Evolutionary conservation across 2,888 invertebrate species (phyloP), one percentile per base, ranked within the genome.

Genomic region (Gryllus longicercus): DNA sequence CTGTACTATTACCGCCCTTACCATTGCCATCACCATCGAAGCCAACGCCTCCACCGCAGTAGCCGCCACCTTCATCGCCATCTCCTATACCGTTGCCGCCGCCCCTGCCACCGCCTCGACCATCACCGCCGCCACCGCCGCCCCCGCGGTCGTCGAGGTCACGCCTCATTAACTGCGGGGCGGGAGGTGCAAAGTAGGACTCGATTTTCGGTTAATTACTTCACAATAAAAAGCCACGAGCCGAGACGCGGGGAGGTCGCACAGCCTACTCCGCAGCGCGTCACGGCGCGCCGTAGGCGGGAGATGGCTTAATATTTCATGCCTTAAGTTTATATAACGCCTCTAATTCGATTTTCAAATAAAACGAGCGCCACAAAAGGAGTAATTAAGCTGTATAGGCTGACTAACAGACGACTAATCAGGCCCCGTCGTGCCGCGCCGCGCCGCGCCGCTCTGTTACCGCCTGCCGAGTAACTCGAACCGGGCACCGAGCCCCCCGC

Each of bases 101-200:
- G 12, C 14, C 63, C 11, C 8, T 8, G 3, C 10, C n/a, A 12
- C n/a, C 63, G 10, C 12, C 63, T 4, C 63, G 1, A 10, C 63
- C 63, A 11, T 14, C 63, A 5, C 5, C 63, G 16, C 63, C 63
- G 16, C 2, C 63, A 5, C 63, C n/a, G 14, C 63, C 63, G 63
- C 63, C 63, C 14, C 63, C 63, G n/a, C n/a, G 63, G 14, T 63
- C 63, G 14, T 16, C n/a, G 63, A 63, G 63, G 63, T 63, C 63
- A 63, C n/a, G 63, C 63, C 63, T 63, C 63, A 63, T 63, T 63
- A 63, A 63, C 63, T 63, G 63, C 63, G 63, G 63, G 63, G 63
- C 63, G 10, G 38, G 63, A 63, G 63, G 63, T 63, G 63, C 63
- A 63, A 63, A 63, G 63, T 63, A 63, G 63, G 63, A 63, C 63